phyloP scores from a whole-genome alignment of 2,113 vertebrate genomes.

The Phaetusa simplex region DNA sequence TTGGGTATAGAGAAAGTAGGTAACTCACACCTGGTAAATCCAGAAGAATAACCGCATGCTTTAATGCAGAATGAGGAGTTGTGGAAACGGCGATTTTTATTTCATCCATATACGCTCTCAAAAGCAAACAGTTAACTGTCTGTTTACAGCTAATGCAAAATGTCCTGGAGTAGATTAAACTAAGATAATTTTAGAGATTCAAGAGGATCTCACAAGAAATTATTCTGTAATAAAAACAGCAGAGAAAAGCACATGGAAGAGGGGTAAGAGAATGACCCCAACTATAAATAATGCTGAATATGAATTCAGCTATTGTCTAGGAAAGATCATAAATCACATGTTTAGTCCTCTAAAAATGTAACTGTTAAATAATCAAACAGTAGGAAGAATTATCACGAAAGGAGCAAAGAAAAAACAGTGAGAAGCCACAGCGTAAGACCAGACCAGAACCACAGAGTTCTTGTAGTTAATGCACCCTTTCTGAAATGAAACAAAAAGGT shows the following conservation, averaged over 20 bases:
- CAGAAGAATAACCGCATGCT: neutral
- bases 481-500: neutral
- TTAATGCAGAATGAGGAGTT: neutral
- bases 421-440: rapidly evolving
- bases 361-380: neutral
- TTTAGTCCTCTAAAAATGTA: neutral
- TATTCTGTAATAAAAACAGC: neutral
- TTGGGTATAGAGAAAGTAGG: neutral
- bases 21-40: neutral
- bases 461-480: neutral
- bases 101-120: neutral
- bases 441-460: neutral
- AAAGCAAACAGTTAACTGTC: neutral
- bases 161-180: neutral
- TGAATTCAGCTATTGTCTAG: neutral
- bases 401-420: neutral
- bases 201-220: neutral
- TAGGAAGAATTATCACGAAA: neutral
- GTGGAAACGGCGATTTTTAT: neutral
- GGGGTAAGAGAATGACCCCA: neutral
- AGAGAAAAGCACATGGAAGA: neutral
- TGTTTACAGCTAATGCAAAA: neutral
- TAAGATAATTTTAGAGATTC: neutral
- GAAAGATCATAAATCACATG: neutral
- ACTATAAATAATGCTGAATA: neutral